A percentile compares a stretch with the other conserved stretches of the same genome.
phyloP scores from a whole-genome alignment of 2,888 invertebrate species.

The Crioceris asparagi region DNA sequence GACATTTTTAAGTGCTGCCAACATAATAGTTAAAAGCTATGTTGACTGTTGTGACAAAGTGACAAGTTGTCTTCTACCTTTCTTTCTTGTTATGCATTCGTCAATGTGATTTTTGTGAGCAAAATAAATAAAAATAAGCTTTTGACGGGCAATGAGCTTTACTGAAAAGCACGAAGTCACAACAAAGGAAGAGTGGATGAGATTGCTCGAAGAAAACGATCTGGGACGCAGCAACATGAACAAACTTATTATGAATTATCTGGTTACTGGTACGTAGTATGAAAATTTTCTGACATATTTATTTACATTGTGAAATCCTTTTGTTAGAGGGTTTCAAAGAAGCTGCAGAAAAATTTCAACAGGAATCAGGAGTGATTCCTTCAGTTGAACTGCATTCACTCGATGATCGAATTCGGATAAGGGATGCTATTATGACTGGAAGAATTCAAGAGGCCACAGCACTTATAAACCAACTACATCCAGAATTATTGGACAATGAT shows the following conservation, averaged over 20 bases:
- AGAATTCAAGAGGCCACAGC: conserved; percentile 87
- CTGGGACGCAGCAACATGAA: conserved; percentile 91
- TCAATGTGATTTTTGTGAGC: too few species aligned
- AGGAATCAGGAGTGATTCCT: conserved; percentile 81
- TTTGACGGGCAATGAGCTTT: conserved; percentile 46
- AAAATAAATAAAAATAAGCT: too few species aligned
- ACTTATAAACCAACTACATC: conserved; percentile 87
- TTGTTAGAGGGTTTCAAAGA: conserved; percentile 82
- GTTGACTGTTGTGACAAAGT: too few species aligned
- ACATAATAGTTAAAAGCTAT: too few species aligned
- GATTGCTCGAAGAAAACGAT: conserved; percentile 62
- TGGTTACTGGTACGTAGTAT: conserved; percentile 72
- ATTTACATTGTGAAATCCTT: neutral
- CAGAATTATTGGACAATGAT: conserved; percentile 90
- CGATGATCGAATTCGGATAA: conserved; percentile 84
- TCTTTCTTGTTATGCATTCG: too few species aligned
- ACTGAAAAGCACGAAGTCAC: conserved; percentile 41
- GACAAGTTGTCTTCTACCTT: too few species aligned
- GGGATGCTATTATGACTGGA: conserved; percentile 89
- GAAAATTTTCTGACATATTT: too few species aligned
- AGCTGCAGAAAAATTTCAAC: conserved; percentile 92
- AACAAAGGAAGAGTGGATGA: conserved; percentile 64
- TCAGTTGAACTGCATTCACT: conserved; percentile 71
- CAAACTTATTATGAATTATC: conserved; percentile 95
- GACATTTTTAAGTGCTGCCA: too few species aligned